A percentile compares a stretch with the other conserved stretches of the same genome.
Conservation (phyloP, 92 coral and sea anemone genomes). For the Zoanthus sociatus region DNA sequence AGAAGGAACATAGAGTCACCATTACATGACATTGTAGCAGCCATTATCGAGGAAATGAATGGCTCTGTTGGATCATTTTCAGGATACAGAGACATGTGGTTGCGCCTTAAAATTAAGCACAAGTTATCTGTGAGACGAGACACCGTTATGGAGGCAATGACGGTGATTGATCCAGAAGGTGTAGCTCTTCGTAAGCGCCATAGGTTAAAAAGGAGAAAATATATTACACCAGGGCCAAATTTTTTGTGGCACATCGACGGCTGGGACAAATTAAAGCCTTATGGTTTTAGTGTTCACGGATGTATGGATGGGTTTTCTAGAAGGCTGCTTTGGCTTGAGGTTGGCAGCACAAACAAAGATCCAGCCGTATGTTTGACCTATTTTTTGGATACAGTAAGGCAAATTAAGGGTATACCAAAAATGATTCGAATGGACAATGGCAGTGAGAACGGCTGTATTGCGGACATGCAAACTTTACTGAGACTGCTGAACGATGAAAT, state of each 20-base stretch:
- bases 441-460: constrained; percentile 39
- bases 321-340: constrained; percentile 64
- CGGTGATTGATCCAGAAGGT: constrained; percentile 64
- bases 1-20: constrained; percentile 41
- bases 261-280: neutral
- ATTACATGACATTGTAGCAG: constrained; percentile 37
- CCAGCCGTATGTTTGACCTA: constrained; percentile 45
- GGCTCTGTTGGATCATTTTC: constrained; percentile 46
- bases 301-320: constrained; percentile 57
- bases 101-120: constrained; percentile 46
- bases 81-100: constrained; percentile 51
- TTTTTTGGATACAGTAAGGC: constrained; percentile 49
- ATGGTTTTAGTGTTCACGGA: constrained; percentile 14
- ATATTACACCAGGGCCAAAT: constrained; percentile 7
- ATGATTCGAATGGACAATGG: constrained; percentile 55
- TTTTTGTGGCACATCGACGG: too few species aligned
- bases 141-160: constrained; percentile 52
- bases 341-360: constrained; percentile 60
- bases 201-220: constrained; percentile 40
- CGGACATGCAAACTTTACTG: constrained; percentile 41
- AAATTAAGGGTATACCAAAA: constrained; percentile 49
- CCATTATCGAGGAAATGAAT: constrained; percentile 44
- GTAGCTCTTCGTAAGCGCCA: constrained; percentile 29
- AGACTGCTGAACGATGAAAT: neutral
- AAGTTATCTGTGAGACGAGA: constrained; percentile 51